A percentile compares a stretch with the other conserved stretches of the same genome.
phyloP scores from a whole-genome alignment of 2,113 vertebrate genomes.

The Vireo altiloquus region DNA sequence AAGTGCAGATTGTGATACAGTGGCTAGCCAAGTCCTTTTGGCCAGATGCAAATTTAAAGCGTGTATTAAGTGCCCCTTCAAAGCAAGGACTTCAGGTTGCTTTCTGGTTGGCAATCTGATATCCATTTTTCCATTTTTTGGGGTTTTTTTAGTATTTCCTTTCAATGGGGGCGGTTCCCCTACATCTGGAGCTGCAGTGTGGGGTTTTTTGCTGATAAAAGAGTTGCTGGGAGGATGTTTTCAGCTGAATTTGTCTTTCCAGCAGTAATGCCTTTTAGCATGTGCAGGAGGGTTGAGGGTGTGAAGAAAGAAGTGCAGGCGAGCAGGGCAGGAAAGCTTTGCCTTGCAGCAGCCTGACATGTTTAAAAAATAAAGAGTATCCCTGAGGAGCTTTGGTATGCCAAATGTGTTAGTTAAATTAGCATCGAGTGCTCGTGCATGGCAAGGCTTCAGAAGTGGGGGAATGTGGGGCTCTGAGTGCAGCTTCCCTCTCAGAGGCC shows the following conservation, averaged over 20 bases:
- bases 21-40: conserved; percentile 20
- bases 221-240: background rate
- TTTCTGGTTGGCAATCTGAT: background rate
- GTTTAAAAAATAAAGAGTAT: conserved; percentile 32
- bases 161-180: background rate
- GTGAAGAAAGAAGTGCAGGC: conserved; percentile 32
- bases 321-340: background rate
- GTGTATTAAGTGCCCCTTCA: background rate
- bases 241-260: background rate
- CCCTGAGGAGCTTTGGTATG: conserved; percentile 3
- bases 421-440: background rate
- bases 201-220: background rate
- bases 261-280: background rate
- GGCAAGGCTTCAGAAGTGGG: conserved; percentile 17
- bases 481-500: conserved; percentile 35
- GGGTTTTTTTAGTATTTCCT: background rate
- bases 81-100: background rate
- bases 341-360: background rate
- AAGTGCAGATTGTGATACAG: background rate
- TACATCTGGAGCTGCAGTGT: background rate
- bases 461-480: background rate
- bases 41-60: background rate
- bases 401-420: conserved; percentile 31
- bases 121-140: background rate
- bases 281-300: background rate